Evolutionary conservation across 2,797 vertebrate genomes (phyloP).

Genomic region (Balearica regulorum): DNA sequence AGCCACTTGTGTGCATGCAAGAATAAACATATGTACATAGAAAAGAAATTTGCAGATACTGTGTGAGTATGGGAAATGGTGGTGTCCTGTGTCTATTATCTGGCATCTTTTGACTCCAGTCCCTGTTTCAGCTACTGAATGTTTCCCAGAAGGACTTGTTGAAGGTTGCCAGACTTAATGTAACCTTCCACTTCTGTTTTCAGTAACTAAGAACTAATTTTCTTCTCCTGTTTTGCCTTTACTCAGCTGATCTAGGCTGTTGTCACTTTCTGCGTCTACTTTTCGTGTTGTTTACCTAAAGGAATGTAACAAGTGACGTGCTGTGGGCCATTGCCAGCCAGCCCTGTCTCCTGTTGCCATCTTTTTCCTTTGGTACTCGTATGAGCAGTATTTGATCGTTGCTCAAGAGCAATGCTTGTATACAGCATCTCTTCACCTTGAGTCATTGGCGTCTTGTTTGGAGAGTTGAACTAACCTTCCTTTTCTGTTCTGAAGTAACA

Average conservation of each 20-base stretch:
- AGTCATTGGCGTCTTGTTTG: not conserved
- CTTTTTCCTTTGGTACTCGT: not conserved
- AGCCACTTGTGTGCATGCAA: not conserved
- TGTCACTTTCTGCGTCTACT: not conserved
- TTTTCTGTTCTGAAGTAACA: not conserved
- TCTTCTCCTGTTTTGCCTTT: not conserved
- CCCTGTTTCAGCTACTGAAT: not conserved
- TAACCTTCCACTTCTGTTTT: not conserved
- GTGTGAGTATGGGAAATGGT: not conserved
- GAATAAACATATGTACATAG: rapidly evolving
- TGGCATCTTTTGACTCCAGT: not conserved
- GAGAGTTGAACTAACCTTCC: not conserved
- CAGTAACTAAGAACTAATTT: not conserved
- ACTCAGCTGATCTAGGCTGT: not conserved
- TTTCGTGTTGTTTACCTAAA: rapidly evolving
- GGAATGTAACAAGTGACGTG: rapidly evolving
- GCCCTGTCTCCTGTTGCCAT: not conserved
- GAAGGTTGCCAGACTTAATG: not conserved
- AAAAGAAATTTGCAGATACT: not conserved
- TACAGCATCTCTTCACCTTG: not conserved
- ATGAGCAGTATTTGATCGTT: rapidly evolving
- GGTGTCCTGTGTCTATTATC: not conserved
- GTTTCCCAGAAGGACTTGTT: not conserved
- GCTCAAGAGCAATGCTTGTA: rapidly evolving
- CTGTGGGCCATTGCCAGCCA: not conserved